A percentile compares a stretch with the other conserved stretches of the same genome.
Conservation (phyloP, 2,888 invertebrate genomes). For the Corbicula japonica region DNA sequence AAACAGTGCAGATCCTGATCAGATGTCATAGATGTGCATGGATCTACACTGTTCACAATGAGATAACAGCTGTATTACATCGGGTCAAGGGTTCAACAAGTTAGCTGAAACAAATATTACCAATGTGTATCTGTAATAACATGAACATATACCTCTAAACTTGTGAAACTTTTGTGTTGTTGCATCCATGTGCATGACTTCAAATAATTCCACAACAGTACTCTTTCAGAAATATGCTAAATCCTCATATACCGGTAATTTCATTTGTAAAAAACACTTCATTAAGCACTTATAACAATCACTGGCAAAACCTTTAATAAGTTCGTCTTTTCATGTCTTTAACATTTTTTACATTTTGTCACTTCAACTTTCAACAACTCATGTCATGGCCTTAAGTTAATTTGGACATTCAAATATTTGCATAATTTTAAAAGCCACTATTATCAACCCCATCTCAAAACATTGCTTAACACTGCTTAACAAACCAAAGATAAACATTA, state of each 20-base stretch:
- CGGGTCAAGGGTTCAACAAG: no score
- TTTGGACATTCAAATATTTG: constrained; percentile 36
- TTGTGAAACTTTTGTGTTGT: constrained; percentile 63
- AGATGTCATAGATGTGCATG: no score
- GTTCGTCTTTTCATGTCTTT: no score
- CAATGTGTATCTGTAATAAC: background rate
- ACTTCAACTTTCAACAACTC: no score
- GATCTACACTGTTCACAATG: no score
- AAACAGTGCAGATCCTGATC: no score
- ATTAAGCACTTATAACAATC: no score
- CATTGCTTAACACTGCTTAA: constrained; percentile 12
- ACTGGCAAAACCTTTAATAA: no score
- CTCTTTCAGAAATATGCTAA: background rate
- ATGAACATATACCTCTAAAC: constrained; percentile 54
- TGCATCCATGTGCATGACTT: constrained; percentile 44
- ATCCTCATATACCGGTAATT: background rate
- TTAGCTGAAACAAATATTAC: background rate
- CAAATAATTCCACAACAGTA: constrained; percentile 2
- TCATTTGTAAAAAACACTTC: no score
- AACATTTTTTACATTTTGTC: no score
- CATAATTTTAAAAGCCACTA: constrained; percentile 31
- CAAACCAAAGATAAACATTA: constrained; percentile 11
- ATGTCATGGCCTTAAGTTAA: constrained; percentile 12
- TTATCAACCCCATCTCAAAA: constrained; percentile 17
- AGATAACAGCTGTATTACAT: no score